A percentile compares a stretch with the other conserved stretches of the same genome.
phyloP scores from a whole-genome alignment of 2,797 vertebrate genomes.

The Alcedo quadribrachys region DNA sequence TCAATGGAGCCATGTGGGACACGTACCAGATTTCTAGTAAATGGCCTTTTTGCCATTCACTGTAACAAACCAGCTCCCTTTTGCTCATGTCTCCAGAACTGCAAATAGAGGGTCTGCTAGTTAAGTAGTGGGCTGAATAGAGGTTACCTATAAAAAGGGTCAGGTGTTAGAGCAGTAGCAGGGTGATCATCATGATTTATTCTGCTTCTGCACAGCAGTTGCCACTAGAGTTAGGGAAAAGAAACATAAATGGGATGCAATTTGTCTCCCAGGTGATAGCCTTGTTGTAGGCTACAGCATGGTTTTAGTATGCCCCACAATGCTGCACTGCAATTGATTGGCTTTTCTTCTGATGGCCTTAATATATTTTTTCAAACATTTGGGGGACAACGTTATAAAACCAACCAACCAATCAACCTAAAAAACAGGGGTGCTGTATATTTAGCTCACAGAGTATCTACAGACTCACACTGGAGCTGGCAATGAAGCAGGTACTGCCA shows the following conservation, averaged over 20 bases:
- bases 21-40: not conserved
- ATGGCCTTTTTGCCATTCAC: not conserved
- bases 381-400: not conserved
- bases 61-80: not conserved
- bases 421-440: not conserved
- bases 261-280: not conserved
- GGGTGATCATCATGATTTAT: not conserved
- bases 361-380: not conserved
- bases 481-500: not conserved
- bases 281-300: not conserved
- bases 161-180: not conserved
- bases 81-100: not conserved
- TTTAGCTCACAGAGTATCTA: not conserved
- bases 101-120: not conserved
- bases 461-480: not conserved
- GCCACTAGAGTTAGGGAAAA: not conserved
- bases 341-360: not conserved
- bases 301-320: not conserved
- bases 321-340: not conserved
- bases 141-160: not conserved
- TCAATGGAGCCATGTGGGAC: not conserved
- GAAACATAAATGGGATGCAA: not conserved
- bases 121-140: not conserved
- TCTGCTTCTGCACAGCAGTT: not conserved
- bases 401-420: too few relatives aligned